A percentile compares a stretch with the other conserved stretches of the same genome.
Conservation (phyloP, 1,140 invertebrate genomes). For the Microplitis mediator region DNA sequence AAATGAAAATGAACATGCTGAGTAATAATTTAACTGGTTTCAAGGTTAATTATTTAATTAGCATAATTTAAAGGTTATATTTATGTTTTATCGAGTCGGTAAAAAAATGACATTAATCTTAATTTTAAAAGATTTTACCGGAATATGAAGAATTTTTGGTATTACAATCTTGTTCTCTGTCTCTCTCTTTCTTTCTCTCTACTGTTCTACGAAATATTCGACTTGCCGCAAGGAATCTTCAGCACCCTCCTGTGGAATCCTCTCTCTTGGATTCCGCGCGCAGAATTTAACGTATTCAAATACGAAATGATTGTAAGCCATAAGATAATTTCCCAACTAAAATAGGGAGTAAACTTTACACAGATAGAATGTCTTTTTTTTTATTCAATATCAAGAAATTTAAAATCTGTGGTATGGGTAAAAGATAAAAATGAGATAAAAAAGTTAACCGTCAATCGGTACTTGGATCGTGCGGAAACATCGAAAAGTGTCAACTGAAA, state of each 20-base stretch:
- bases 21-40: no score
- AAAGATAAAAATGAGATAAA: background rate
- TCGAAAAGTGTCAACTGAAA: background rate
- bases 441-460: slow-evolving; percentile 17
- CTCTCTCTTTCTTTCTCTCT: slow-evolving; percentile 4
- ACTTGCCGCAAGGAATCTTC: slow-evolving; percentile 23
- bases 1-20: no score
- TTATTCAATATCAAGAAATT: background rate
- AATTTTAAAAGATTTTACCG: no score
- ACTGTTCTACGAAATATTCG: slow-evolving; percentile 6
- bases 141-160: background rate
- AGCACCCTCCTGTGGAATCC: slow-evolving; percentile 13
- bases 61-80: no score
- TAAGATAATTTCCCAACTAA: background rate
- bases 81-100: no score
- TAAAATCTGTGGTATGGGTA: background rate
- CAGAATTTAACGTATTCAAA: slow-evolving; percentile 34
- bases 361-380: background rate
- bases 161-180: background rate
- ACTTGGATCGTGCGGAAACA: slow-evolving; percentile 15
- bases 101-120: no score
- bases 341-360: background rate
- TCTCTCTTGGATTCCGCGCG: slow-evolving; percentile 29
- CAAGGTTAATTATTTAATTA: no score
- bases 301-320: slow-evolving; percentile 27